phyloP scores from a whole-genome alignment of 2,113 vertebrate genomes.

The Hylia prasina region DNA sequence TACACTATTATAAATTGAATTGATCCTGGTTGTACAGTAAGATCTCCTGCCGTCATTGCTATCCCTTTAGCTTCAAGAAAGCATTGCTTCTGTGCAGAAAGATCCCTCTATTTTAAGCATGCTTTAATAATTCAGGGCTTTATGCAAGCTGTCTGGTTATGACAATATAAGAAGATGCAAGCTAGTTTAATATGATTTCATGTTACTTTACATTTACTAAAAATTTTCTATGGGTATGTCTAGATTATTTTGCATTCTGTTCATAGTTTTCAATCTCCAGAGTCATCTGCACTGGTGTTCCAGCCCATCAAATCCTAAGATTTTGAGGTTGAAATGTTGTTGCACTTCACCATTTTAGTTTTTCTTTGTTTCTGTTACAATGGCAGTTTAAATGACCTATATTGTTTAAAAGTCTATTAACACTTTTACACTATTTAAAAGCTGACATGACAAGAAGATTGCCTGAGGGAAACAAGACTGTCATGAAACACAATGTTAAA shows the following conservation, averaged over 20 bases:
- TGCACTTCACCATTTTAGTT: not conserved
- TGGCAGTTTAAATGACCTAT: not conserved
- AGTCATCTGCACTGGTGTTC: not conserved
- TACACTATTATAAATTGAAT: not conserved
- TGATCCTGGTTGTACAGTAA: not conserved
- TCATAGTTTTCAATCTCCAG: not conserved
- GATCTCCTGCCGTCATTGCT: not conserved
- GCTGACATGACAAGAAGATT: not conserved
- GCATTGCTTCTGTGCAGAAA: not conserved
- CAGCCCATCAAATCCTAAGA: not conserved
- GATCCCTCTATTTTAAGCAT: not conserved
- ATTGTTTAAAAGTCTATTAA: not conserved
- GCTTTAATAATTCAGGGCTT: not conserved
- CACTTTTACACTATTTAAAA: not conserved
- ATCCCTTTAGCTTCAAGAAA: not conserved
- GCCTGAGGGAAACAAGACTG: not conserved
- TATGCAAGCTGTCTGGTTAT: not conserved
- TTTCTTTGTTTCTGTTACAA: not conserved
- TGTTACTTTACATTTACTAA: not conserved
- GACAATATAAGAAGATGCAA: not conserved
- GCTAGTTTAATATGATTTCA: not conserved
- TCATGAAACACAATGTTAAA: not conserved
- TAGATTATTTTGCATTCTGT: not conserved
- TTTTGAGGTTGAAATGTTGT: not conserved
- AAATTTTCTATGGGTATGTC: not conserved